Percentiles rank a stretch among this genome's conserved stretches.
These are phyloP conservation scores for Aldabrachelys gigantea DNA, from an alignment of 2,113 vertebrate species.

Conservation along the genomic window DNA sequence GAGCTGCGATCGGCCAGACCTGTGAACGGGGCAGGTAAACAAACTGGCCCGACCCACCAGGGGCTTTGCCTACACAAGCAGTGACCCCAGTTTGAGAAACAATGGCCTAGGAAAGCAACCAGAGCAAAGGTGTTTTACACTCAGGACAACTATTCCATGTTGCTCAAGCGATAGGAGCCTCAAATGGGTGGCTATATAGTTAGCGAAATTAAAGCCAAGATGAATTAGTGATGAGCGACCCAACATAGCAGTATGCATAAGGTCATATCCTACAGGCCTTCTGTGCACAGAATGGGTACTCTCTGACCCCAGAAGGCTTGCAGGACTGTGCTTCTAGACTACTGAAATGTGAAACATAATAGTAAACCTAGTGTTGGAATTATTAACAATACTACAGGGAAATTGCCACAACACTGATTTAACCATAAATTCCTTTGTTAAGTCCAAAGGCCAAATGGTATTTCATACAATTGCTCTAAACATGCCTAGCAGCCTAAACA, in stretches of 20 bases:
- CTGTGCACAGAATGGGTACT: fast-evolving
- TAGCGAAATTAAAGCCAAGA: neutral
- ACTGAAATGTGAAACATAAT: neutral
- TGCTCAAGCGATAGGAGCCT: neutral
- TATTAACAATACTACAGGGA: too few relatives aligned
- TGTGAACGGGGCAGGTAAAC: too few relatives aligned
- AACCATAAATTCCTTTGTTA: too few relatives aligned
- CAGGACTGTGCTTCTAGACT: neutral
- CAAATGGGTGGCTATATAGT: neutral
- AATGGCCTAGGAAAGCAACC: neutral
- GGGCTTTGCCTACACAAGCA: too few relatives aligned
- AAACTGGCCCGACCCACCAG: too few relatives aligned
- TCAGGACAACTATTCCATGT: neutral
- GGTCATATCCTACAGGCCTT: neutral
- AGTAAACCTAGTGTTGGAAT: too few relatives aligned
- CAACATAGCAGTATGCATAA: neutral
- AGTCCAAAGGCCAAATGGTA: too few relatives aligned
- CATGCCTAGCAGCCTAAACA: too few relatives aligned
- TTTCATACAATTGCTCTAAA: too few relatives aligned
- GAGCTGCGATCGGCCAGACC: too few relatives aligned
- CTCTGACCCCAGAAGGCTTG: neutral
- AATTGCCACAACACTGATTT: too few relatives aligned
- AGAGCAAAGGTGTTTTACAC: fast-evolving
- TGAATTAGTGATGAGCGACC: neutral
- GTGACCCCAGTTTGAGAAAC: too few relatives aligned